These are phyloP conservation scores for Microctonus hyperodae DNA, from an alignment of 2,888 invertebrate species.

Conservation along the genomic window DNA sequence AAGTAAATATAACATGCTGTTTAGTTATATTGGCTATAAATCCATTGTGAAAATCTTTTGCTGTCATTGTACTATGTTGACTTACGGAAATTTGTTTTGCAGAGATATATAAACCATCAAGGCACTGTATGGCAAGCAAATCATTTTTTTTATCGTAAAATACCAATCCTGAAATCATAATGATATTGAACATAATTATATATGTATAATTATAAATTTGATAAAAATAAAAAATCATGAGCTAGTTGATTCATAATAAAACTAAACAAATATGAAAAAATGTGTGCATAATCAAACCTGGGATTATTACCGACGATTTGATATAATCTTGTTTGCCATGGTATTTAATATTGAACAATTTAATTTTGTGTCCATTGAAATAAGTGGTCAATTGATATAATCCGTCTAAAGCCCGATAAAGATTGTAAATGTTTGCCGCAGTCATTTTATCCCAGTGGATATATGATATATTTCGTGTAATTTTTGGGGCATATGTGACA, in stretches of 20 bases:
- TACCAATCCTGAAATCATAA: slow-evolving; percentile 66
- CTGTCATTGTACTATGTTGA: slow-evolving; percentile 76
- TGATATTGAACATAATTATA: slow-evolving; percentile 8
- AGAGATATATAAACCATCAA: slow-evolving; percentile 71
- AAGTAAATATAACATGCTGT: slow-evolving; percentile 48
- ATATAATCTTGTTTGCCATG: not conserved
- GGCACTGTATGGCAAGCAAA: slow-evolving; percentile 73
- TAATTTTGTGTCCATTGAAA: slow-evolving; percentile 70
- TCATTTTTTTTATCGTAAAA: slow-evolving; percentile 69
- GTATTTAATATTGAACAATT: slow-evolving; percentile 68
- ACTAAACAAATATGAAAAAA: not conserved
- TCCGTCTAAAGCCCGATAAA: slow-evolving; percentile 74
- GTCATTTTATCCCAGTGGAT: slow-evolving; percentile 74
- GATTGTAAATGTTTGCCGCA: slow-evolving; percentile 73
- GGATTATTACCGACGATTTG: slow-evolving; percentile 35
- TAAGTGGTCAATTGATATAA: slow-evolving; percentile 70
- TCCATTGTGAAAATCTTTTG: slow-evolving; percentile 86
- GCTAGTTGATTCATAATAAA: no score
- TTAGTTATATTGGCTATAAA: slow-evolving; percentile 72
- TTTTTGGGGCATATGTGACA: slow-evolving; percentile 80
- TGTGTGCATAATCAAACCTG: slow-evolving; percentile 46
- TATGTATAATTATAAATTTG: not conserved
- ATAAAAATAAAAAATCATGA: no score
- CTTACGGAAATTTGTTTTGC: slow-evolving; percentile 72
- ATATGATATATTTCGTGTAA: slow-evolving; percentile 69